Evolutionary conservation across 2,113 vertebrate species (phyloP), one percentile per base, ranked within the genome.

Genomic region (Steatornis caripensis): DNA sequence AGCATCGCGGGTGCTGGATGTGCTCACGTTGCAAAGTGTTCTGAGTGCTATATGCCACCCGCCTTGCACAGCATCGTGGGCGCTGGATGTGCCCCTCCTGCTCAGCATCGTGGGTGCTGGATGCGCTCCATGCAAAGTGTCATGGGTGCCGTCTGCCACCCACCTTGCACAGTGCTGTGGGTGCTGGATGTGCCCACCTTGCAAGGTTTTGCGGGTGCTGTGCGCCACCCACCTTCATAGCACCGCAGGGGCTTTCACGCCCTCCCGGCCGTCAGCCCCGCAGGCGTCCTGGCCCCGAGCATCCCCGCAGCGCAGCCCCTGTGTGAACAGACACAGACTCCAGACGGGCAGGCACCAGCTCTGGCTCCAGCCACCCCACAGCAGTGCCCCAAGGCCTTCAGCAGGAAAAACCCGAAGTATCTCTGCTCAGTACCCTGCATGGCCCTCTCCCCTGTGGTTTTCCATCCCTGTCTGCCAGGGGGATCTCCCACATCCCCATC

Each of bases 111-210:
- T 49, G 36, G 51, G 75, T 41, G 53, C 89, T 54, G 76, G 21
- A 10, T 68, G n/a, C n/a, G n/a, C n/a, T n/a, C n/a, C n/a, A n/a
- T n/a, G n/a, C n/a, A n/a, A 27, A 19, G 18, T 6, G 26, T 32
- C 0, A 0, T 5, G 2, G 43, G 4, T 18, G 37, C 55, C n/a
- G n/a, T n/a, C n/a, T n/a, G n/a, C n/a, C n/a, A n/a, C 45, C 68
- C 65, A 1, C 64, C 26, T 37, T 19, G 60, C 36, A 18, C 60
- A 39, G 60, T 10, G 5, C 21, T 5, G 19, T 8, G 17, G 55
- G 55, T 58, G 18, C 30, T 55, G n/a, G 6, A 15, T 45, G 9
- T 23, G 30, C 57, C 57, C 61, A 2, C 37, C 0, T 18, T 2
- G 0, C 24, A 3, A 2, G 11, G 24, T 16, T 10, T 0, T 4